Conservation (phyloP, 2,888 invertebrate genomes). For the Azorinus chamasolen region DNA sequence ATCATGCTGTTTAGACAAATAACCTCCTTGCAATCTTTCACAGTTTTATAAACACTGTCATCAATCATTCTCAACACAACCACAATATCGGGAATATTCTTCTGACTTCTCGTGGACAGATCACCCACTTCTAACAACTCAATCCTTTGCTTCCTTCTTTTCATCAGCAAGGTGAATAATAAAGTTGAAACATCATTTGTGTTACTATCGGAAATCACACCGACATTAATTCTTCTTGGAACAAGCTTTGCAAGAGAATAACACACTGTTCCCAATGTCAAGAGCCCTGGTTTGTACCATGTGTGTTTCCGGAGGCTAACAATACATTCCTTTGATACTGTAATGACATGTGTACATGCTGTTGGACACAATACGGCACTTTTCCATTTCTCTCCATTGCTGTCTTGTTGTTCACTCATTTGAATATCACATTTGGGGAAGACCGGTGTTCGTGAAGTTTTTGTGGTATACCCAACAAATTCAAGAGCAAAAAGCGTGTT, state of each 20-base stretch:
- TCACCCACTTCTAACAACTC: no score
- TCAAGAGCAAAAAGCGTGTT: conserved; percentile 2
- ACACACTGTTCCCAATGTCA: not conserved
- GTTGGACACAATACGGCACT: conserved; percentile 11
- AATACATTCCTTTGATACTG: conserved; percentile 10
- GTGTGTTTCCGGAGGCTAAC: not conserved
- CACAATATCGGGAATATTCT: no score
- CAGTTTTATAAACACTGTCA: no score
- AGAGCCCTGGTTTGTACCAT: conserved; percentile 9
- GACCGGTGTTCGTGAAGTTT: not conserved
- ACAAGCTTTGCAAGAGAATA: not conserved
- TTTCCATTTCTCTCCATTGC: not conserved
- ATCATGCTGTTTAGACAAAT: no score
- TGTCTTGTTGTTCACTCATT: not conserved
- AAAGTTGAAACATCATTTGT: not conserved
- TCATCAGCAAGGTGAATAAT: not conserved
- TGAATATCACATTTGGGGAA: not conserved
- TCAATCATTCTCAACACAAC: no score
- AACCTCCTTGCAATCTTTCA: no score
- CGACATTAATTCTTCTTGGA: not conserved
- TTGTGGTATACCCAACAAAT: not conserved
- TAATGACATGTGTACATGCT: not conserved
- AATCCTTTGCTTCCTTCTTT: no score
- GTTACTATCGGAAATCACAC: not conserved
- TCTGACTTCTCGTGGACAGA: no score